phyloP scores from a whole-genome alignment of 23 tunicate species.

The Clavelina lepadiformis region DNA sequence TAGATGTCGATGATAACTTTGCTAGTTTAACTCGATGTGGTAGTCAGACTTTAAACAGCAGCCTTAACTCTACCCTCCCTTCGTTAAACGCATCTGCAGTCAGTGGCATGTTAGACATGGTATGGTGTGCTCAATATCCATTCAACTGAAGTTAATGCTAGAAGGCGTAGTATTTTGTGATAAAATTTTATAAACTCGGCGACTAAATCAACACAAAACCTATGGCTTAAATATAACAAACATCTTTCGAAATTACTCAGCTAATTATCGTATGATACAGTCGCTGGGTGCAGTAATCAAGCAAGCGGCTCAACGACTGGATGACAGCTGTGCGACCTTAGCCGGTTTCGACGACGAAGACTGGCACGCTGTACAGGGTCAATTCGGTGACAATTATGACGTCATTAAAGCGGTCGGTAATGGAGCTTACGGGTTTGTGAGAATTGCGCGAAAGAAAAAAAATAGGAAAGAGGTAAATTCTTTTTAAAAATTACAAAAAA shows the following conservation, averaged over 20 bases:
- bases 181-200: too few species aligned
- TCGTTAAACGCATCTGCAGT: slow-evolving; percentile 57
- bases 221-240: not conserved
- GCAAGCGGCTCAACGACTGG: slow-evolving; percentile 36
- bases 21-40: slow-evolving; percentile 3
- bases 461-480: slow-evolving; percentile 43
- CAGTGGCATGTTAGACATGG: slow-evolving; percentile 44
- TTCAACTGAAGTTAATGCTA: too few species aligned
- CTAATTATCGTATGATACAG: slow-evolving; percentile 10
- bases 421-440: slow-evolving; percentile 80
- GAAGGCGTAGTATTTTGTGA: too few species aligned
- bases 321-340: slow-evolving; percentile 8
- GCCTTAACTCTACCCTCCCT: slow-evolving; percentile 52
- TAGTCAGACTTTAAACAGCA: slow-evolving; percentile 35
- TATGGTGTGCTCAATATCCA: too few species aligned
- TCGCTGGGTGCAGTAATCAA: slow-evolving; percentile 56
- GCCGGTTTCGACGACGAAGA: slow-evolving; percentile 39
- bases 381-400: slow-evolving; percentile 40
- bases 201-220: too few species aligned
- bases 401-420: slow-evolving; percentile 39
- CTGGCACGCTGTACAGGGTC: slow-evolving; percentile 59
- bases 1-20: not conserved
- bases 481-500: not conserved
- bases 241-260: not conserved
- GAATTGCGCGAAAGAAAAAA: slow-evolving; percentile 26